phyloP scores from a whole-genome alignment of 2,113 vertebrate genomes.

The Mus spicilegus region DNA sequence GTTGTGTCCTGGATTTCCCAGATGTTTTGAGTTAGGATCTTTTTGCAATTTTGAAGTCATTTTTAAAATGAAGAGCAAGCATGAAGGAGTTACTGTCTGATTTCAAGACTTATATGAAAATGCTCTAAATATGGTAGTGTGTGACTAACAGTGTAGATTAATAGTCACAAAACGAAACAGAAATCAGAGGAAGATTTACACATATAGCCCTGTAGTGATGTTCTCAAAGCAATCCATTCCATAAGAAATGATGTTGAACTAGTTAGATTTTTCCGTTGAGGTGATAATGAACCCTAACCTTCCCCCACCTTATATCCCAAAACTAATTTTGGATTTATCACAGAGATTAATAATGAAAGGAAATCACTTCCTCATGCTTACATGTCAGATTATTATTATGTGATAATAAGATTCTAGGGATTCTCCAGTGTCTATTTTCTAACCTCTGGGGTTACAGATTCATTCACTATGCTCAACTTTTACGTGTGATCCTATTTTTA shows the following conservation, averaged over 20 bases:
- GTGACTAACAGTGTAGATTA: neutral
- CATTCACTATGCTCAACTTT: neutral
- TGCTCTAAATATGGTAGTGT: neutral
- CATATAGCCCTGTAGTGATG: neutral
- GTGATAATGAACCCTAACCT: neutral
- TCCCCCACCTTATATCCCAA: neutral
- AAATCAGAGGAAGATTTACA: neutral
- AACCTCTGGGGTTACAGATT: neutral
- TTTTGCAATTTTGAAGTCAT: neutral
- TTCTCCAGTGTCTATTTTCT: neutral
- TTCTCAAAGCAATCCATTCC: neutral
- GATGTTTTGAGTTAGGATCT: too few relatives aligned
- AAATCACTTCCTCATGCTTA: too few relatives aligned
- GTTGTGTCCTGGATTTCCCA: too few relatives aligned
- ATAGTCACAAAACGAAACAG: neutral
- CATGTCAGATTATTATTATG: too few relatives aligned
- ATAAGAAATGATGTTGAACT: neutral
- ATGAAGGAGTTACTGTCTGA: neutral
- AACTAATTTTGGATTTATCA: neutral
- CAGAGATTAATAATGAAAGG: neutral
- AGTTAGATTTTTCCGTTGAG: neutral
- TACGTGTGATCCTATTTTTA: neutral
- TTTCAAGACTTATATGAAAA: neutral
- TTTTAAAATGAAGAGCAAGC: neutral
- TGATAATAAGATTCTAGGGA: too few relatives aligned